Evolutionary conservation across 2,113 vertebrate genomes (phyloP), one percentile per base, ranked within the genome.

Genomic region (Garra rufa): DNA sequence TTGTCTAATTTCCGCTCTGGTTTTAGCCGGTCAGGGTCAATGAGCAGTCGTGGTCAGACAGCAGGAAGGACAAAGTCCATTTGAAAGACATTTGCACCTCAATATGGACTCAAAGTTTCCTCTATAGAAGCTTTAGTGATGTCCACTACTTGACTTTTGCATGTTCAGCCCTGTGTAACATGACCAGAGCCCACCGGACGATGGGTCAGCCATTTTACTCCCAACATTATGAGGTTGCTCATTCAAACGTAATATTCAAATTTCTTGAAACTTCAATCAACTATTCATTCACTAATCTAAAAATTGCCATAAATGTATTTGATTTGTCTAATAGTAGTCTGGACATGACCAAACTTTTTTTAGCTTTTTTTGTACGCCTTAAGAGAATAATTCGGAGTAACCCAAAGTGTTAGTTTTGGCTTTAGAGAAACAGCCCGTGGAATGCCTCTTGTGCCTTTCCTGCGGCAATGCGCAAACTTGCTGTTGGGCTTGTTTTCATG

Each of bases 21-120:
- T 76, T 84, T 70, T 14, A 30, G 77, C 24, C 24, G 57, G 77
- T 30, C 41, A 44, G 41, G 57, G 77, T 80, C 77, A 80, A 46
- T 80, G 17, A 65, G 41, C 77, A 63, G 43, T 79, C 55, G n/a
- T 79, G 83, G 75, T 26, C 38, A 14, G 50, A 57, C 88, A 90
- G 90, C 84, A 86, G 88, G 91, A 90, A 92, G 55, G 50, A 87
- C 59, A 84, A 86, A 75, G 69, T 46, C 46, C 19, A 86, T 84
- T 70, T 76, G 86, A 81, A 89, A 59, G 81, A 50, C 74, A 86
- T 89, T 88, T 86, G 83, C 75, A 82, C 71, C 87, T 87, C 86
- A 86, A 85, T 87, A 83, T 76, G 71, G 75, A 81, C 57, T 50
- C 85, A 85, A 87, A 76, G 43, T 83, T 75, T 78, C 87, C 65